Evolutionary conservation across 1,140 invertebrate genomes (phyloP), one percentile per base, ranked within the genome.

Genomic region (Drosophila punjabiensis): DNA sequence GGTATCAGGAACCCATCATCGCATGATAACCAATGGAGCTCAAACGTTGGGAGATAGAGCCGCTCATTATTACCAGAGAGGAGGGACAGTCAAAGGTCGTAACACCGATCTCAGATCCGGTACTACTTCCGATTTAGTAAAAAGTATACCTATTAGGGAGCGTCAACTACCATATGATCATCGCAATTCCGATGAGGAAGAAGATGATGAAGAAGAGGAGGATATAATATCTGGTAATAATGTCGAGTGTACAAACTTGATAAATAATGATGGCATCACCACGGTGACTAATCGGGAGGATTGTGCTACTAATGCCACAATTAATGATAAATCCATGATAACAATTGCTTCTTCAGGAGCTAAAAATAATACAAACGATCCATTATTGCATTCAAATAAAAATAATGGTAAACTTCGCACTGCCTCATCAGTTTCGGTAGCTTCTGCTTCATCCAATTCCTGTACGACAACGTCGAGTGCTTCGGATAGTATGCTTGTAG

Each of bases 401-500:
- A 88, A 53, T 66, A 81, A 73, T 63, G 14, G 43, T n/a, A 50
- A 81, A 28, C 60, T 56, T 32, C 37, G 35, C 24, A 58, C 55
- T 39, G 43, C 61, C 30, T 61, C 63, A 43, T 62, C 48, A 68
- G 58, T 20, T 48, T 55, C 71, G 9, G 66, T 69, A 30, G 65
- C 62, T 14, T 79, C 75, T 32, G 76, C 53, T n/a, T 63, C 64
- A 32, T 76, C 64, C 4, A 74, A 75, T 41, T 75, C 71, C 30
- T 75, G 47, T 28, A 62, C 71, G 18, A 75, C 71, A n/a, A 74
- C 81, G 35, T 58, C 55, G n/a, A 85, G 73, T 67, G 82, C 76
- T 30, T 93, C 53, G 71, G 33, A 93, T n/a, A 96, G 94, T 63
- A 97, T 97, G 96, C 93, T 98, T 48, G 96, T 97, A 7, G 96